Base-by-base conservation (phyloP, 2,797 vertebrate species). In the Peromyscus aztecus region DNA sequence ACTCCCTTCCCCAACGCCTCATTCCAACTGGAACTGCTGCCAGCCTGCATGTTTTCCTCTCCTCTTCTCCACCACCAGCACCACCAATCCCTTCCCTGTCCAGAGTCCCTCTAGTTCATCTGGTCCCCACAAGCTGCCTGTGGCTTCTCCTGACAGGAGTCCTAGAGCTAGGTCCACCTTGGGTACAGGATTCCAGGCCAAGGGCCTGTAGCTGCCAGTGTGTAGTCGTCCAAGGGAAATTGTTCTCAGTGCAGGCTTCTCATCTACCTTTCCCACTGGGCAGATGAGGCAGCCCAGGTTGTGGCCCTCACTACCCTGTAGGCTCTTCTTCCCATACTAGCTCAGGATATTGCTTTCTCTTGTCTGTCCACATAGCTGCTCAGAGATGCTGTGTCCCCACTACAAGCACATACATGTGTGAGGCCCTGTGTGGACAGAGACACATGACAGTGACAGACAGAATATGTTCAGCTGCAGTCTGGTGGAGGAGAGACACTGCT, bases 1-100 rank as follows among this genome's bases (percentile, higher is more conserved):
- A 2, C 3, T 67, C 31, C 52, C 52, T 0, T 59, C 91, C 2
- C 0, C 13, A 21, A 12, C 5, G 4, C 23, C 52, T 52, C 61
- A 71, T 31, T 24, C 21, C 2, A 75, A n/a, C 43, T 21, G 13
- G 6, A 65, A 40, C 16, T n/a, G 7, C 46, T 27, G 40, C 52
- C 63, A 43, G 4, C 27, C 85, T 57, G 1, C 37, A 5, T 61
- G 27, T 46, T 65, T 24, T n/a, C 34, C 21, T 46, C 21, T n/a
- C 40, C 43, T 10, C 59, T 78, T 12, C 7, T 46, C 23, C 1
- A 27, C 31, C 43, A 19, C 37, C 24, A 31, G 23, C 81, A 43
- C n/a, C 27, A 49, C 63, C 61, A 67, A 34, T 24, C 52, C n/a
- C n/a, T 34, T 89, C 17, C 37, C 29, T 59, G n/a, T 61, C 17